phyloP scores from a whole-genome alignment of 2,888 invertebrate genomes.

The Tethea ocularis region DNA sequence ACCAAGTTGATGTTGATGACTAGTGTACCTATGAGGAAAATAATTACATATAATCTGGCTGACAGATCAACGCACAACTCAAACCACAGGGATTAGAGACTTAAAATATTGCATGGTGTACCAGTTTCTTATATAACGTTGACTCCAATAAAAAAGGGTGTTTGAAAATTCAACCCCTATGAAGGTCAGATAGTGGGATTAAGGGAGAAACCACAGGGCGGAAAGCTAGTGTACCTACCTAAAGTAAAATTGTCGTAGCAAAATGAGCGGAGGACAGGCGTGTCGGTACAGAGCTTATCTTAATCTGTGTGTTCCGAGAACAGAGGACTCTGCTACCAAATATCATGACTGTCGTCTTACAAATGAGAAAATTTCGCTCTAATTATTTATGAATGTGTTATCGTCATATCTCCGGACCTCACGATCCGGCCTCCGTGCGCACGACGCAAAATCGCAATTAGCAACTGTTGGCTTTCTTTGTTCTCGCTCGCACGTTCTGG shows the following conservation, averaged over 20 bases:
- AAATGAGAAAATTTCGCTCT: constrained; percentile 84
- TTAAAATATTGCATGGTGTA: too few relatives aligned
- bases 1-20: background rate
- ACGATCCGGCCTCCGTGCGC: constrained; percentile 81
- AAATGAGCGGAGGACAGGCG: constrained; percentile 72
- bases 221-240: too few relatives aligned
- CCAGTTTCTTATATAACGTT: too few relatives aligned
- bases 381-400: constrained; percentile 85
- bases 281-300: constrained; percentile 76
- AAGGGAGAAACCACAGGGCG: too few relatives aligned
- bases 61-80: too few relatives aligned
- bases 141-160: too few relatives aligned
- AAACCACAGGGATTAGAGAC: too few relatives aligned
- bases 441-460: constrained; percentile 83
- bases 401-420: constrained; percentile 81
- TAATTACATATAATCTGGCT: too few relatives aligned
- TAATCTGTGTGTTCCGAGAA: constrained; percentile 77
- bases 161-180: too few relatives aligned
- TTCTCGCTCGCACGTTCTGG: constrained; percentile 80
- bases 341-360: constrained; percentile 83
- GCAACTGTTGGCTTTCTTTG: constrained; percentile 84
- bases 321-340: constrained; percentile 77
- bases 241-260: constrained; percentile 52
- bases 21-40: too few relatives aligned
- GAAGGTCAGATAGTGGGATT: too few relatives aligned